phyloP scores from a whole-genome alignment of 1,140 invertebrate genomes.

The Ooceraea biroi region DNA sequence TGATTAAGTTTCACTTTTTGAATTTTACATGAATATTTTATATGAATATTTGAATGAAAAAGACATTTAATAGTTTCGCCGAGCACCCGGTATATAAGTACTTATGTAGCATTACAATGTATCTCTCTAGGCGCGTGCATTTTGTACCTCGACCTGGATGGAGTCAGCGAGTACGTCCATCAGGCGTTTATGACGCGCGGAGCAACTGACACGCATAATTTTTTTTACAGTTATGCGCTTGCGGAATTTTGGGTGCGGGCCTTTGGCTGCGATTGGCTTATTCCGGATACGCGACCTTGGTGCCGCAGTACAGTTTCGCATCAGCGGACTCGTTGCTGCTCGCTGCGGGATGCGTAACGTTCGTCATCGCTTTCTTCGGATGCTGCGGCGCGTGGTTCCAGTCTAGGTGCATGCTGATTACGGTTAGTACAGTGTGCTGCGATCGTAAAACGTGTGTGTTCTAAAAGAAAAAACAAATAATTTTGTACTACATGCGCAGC shows the following conservation, averaged over 20 bases:
- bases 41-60: background rate
- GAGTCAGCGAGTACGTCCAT: background rate
- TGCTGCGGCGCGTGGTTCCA: constrained; percentile 94
- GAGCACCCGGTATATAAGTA: background rate
- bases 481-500: background rate
- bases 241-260: constrained; percentile 91
- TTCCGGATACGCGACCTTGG: constrained; percentile 90
- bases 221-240: constrained; percentile 90
- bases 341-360: constrained; percentile 89
- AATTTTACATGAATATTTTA: too few relatives aligned
- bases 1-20: too few relatives aligned
- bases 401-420: constrained; percentile 91
- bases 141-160: background rate
- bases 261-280: constrained; percentile 91
- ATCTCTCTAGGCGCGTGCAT: background rate
- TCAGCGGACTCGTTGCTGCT: constrained; percentile 91
- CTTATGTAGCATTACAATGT: background rate
- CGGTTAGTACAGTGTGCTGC: constrained; percentile 87
- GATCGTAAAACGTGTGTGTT: constrained; percentile 32
- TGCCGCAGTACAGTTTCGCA: constrained; percentile 90
- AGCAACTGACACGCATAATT: constrained; percentile 38
- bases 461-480: constrained; percentile 1
- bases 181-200: constrained; percentile 17
- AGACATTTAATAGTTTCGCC: background rate
- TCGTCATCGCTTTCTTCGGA: constrained; percentile 92